Evolutionary conservation across 2,113 vertebrate genomes (phyloP).

Genomic region (Taurulus bubalis): DNA sequence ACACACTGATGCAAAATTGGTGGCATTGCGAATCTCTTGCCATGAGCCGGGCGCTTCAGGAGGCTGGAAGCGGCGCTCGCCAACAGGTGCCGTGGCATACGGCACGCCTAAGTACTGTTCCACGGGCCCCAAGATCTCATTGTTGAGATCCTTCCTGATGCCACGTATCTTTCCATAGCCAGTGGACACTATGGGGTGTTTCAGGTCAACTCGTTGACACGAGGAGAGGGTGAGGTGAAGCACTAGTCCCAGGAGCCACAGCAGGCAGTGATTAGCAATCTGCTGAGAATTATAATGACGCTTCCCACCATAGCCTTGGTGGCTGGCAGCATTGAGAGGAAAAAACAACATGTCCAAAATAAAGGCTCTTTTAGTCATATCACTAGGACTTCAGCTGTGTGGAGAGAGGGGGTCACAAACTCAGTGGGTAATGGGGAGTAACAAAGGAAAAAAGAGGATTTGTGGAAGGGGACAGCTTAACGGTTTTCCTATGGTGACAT

Average conservation of each 20-base stretch:
- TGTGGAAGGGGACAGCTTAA: constrained; percentile 55
- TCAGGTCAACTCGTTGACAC: constrained; percentile 85
- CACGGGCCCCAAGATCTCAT: constrained; percentile 92
- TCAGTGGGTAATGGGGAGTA: constrained; percentile 55
- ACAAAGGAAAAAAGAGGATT: constrained; percentile 68
- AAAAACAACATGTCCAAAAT: constrained; percentile 81
- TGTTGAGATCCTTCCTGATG: constrained; percentile 89
- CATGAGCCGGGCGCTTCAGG: constrained; percentile 93
- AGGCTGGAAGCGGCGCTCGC: constrained; percentile 91
- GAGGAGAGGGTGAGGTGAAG: constrained; percentile 83
- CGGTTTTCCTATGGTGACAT: constrained; percentile 69
- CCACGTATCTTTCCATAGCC: constrained; percentile 91
- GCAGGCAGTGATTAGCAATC: constrained; percentile 76
- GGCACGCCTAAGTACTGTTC: constrained; percentile 93
- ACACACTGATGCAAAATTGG: constrained; percentile 90
- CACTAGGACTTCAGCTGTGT: constrained; percentile 51
- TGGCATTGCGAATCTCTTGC: constrained; percentile 92
- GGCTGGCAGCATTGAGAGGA: constrained; percentile 62
- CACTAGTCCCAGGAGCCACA: constrained; percentile 85
- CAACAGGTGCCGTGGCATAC: constrained; percentile 90
- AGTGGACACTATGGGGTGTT: constrained; percentile 89
- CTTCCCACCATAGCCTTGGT: constrained; percentile 73
- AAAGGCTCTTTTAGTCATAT: constrained; percentile 70
- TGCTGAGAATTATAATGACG: constrained; percentile 56
- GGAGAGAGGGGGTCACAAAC: constrained; percentile 51